These are phyloP conservation scores for Torymus tubicola DNA, from an alignment of 2,888 invertebrate species.

Conservation along the genomic window DNA sequence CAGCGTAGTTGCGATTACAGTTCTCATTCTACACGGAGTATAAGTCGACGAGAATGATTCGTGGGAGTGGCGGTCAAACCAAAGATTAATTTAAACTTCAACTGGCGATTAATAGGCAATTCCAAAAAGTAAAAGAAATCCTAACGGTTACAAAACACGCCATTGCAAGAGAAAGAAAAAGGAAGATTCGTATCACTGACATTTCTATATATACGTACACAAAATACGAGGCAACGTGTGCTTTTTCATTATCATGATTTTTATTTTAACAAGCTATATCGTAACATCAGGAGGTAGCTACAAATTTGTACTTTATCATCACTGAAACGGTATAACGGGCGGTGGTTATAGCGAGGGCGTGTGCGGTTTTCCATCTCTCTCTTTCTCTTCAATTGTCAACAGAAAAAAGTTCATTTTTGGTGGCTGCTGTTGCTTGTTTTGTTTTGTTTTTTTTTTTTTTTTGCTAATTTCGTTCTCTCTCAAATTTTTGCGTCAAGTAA, in stretches of 20 bases:
- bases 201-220: too few species aligned
- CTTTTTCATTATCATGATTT: too few species aligned
- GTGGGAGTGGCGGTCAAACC: slow-evolving; percentile 48
- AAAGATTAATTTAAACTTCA: slow-evolving; percentile 58
- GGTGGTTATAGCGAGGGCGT: background rate
- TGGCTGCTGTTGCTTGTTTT: background rate
- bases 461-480: too few species aligned
- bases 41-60: slow-evolving; percentile 35
- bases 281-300: too few species aligned
- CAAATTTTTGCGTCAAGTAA: slow-evolving; percentile 71
- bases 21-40: background rate
- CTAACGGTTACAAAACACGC: slow-evolving; percentile 62
- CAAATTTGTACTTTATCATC: too few species aligned
- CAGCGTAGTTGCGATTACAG: slow-evolving; percentile 49
- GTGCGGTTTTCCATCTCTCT: slow-evolving; percentile 45
- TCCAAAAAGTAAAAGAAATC: slow-evolving; percentile 58
- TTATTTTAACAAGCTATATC: too few species aligned
- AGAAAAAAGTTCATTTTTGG: slow-evolving; percentile 26
- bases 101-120: slow-evolving; percentile 64
- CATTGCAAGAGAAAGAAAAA: slow-evolving; percentile 57
- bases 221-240: too few species aligned
- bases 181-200: slow-evolving; percentile 29
- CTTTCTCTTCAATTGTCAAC: slow-evolving; percentile 54
- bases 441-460: slow-evolving; percentile 10
- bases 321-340: too few species aligned